Conservation (phyloP, 2,888 invertebrate species). For the Agrochola lota region DNA sequence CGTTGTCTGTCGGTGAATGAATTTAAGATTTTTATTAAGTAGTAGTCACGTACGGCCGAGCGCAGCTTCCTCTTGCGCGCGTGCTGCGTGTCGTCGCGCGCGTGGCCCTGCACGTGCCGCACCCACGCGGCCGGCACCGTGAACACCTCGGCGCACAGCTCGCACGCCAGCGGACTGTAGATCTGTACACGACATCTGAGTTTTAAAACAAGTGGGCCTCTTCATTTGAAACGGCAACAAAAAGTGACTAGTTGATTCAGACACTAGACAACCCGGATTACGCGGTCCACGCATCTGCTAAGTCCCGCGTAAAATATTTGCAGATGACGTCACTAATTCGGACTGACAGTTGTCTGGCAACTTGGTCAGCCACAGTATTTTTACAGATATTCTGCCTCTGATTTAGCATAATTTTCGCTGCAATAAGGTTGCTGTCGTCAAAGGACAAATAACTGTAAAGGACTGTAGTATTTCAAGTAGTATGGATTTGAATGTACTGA, state of each 20-base stretch:
- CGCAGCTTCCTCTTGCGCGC: slow-evolving; percentile 91
- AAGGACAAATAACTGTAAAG: no score
- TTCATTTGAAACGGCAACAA: background rate
- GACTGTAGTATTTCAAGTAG: no score
- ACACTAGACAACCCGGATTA: background rate
- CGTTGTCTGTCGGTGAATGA: background rate
- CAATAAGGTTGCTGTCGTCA: no score
- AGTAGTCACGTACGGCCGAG: slow-evolving; percentile 74
- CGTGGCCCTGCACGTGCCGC: slow-evolving; percentile 95
- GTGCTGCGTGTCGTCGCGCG: slow-evolving; percentile 90
- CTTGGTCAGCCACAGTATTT: no score
- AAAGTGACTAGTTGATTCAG: background rate
- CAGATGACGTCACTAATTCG: no score
- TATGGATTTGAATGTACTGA: no score
- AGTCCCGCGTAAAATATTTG: background rate
- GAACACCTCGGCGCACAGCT: slow-evolving; percentile 95
- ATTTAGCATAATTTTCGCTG: no score
- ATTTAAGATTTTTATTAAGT: background rate
- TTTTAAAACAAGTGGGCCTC: no score
- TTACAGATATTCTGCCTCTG: no score
- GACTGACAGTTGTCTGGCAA: no score
- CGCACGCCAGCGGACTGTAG: slow-evolving; percentile 95
- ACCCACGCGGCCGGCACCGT: slow-evolving; percentile 96
- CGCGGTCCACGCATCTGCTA: background rate
- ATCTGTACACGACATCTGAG: slow-evolving; percentile 73